Evolutionary conservation across 1,140 invertebrate genomes (phyloP).

Genomic region (Diorhabda carinulata): DNA sequence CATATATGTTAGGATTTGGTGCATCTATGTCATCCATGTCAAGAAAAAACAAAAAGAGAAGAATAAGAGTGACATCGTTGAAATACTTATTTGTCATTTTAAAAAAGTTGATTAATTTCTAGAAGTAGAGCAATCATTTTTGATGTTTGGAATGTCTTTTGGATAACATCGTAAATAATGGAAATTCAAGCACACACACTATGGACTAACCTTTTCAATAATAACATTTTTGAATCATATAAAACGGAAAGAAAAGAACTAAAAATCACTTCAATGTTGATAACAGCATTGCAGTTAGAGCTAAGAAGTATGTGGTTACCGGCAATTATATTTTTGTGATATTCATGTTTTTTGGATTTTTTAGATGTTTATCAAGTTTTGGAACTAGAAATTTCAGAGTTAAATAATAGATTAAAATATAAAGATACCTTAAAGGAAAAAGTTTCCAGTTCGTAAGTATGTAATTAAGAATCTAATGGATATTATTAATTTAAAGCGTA

Average conservation of each 20-base stretch:
- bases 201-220: slow-evolving; percentile 22
- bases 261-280: slow-evolving; percentile 20
- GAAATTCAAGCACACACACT: slow-evolving; percentile 9
- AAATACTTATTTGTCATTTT: too few species aligned
- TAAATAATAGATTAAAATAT: slow-evolving; percentile 18
- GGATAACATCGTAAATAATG: not conserved
- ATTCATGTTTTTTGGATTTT: slow-evolving; percentile 4
- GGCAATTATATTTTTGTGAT: not conserved
- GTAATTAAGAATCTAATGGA: not conserved
- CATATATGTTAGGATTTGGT: too few species aligned
- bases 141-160: not conserved
- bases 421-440: slow-evolving; percentile 17
- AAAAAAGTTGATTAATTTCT: too few species aligned
- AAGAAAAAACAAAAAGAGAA: too few species aligned
- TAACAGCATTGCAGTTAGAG: slow-evolving; percentile 24
- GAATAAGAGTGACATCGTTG: too few species aligned
- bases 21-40: too few species aligned
- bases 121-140: not conserved
- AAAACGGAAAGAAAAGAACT: slow-evolving; percentile 23
- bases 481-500: not conserved
- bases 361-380: slow-evolving; percentile 15
- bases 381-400: slow-evolving; percentile 3
- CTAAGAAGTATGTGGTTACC: slow-evolving; percentile 19
- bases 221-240: slow-evolving; percentile 16
- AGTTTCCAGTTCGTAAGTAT: not conserved